Base-by-base conservation (phyloP, 2,797 vertebrate species). In the Pseudotriccus pelzelni region DNA sequence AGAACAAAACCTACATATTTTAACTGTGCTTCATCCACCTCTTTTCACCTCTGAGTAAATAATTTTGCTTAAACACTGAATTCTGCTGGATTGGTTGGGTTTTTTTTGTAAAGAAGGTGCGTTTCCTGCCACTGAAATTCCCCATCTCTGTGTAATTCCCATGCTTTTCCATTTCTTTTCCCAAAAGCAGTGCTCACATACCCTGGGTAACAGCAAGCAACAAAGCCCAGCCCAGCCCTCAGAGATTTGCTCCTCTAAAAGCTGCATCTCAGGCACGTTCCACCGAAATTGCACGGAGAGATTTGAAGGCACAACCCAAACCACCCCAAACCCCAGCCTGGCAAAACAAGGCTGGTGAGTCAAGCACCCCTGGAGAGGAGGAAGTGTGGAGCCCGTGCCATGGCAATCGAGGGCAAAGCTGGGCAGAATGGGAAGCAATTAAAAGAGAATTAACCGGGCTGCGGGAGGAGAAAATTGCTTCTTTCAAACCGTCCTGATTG, bases 381-480 rank as follows among this genome's bases (percentile, higher is more conserved):
- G 36, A 87, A 67, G n/a, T 5, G 21, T 1, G 5, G 52, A 91
- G 58, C 66, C 72, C 79, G 16, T 11, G 49, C 77, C 52, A 23
- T 12, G 62, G 87, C 37, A 89, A 77, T 80, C 2, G 4, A 85
- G 60, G 60, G 75, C 43, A 84, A 85, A 89, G 50, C 90, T 83
- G 17, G 76, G 90, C 81, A 80, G 92, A 96, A 89, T 41, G 36
- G 50, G 53, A 67, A 91, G 82, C 87, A 96, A 94, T 93, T 96
- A 96, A 94, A 91, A 72, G 27, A 87, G 78, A 96, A 95, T 94
- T 93, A 93, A 92, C 68, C 0, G 0, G 62, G 18, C 80, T 89
- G 58, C 53, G 66, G 85, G 78, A 87, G 81, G 68, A 93, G 75
- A 95, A 95, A 96, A 96, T 95, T 87, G 43, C 44, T 92, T 95